Evolutionary conservation across 23 tunicate species (phyloP), one percentile per base, ranked within the genome.

Genomic region (Styela plicata): DNA sequence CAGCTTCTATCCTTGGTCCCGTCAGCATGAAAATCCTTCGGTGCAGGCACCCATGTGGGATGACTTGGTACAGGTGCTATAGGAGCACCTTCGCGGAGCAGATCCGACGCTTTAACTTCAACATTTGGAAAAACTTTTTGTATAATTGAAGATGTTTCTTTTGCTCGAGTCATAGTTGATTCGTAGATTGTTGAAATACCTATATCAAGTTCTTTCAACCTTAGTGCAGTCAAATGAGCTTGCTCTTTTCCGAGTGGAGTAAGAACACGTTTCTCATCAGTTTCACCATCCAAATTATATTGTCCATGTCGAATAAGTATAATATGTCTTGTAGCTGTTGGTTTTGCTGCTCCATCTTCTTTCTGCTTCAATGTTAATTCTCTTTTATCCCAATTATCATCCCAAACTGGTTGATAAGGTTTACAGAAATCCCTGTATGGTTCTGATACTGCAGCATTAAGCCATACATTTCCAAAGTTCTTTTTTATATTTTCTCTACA

Each of bases 261-360:
- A 19, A 94, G 74, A 20, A 63, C 79, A 21, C 87, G 65, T 33
- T 74, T 34, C 65, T 82, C 80, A 82, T 94, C 98, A 23, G 83
- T 87, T 69, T 83, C 83, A 27, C 70, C 74, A 5, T 86, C 31
- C 71, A 52, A 76, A 68, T 92, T 53, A 34, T 94, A 94, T 63
- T 94, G 99, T 2, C 99, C 99, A 74, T 94, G 99, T 31, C 99
- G 79, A 28, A 94, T 89, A 66, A 94, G 83, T 16, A 88, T 61
- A 36, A 89, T 36, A 36, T 85, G 85, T 29, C 99, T 64, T 2
- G 89, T 88, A 2, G 90, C 85, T 16, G 82, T 91, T 26, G 97
- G 87, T 69, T 63, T 71, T 27, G 75, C 31, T 2, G n/a, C 83
- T 44, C 57, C 57, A 5, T 65, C 63, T 2, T 74, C 1, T 0